A percentile compares a stretch with the other conserved stretches of the same genome.
phyloP scores from a whole-genome alignment of 2,888 invertebrate genomes.

The Dinocampus coccinellae region DNA sequence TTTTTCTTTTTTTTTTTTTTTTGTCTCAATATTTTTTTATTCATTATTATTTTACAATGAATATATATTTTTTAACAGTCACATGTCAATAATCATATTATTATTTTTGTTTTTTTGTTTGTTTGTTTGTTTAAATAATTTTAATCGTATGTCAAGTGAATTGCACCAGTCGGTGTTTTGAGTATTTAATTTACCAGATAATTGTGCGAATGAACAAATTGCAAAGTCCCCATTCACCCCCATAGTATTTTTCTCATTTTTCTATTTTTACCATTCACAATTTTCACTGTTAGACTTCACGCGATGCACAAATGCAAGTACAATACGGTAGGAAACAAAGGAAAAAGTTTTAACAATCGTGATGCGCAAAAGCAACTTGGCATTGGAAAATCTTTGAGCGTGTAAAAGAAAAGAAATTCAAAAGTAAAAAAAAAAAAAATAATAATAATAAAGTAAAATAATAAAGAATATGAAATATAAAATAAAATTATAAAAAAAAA shows the following conservation, averaged over 20 bases:
- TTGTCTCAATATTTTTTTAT: not conserved
- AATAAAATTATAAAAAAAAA: not conserved
- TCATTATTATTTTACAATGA: too few species aligned
- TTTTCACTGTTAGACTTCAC: not conserved
- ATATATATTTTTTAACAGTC: too few species aligned
- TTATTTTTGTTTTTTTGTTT: not conserved
- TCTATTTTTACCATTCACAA: not conserved
- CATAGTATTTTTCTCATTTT: not conserved
- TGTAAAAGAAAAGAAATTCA: constrained; percentile 2
- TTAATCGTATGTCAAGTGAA: not conserved
- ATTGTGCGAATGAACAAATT: constrained; percentile 10
- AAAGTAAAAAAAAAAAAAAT: not conserved
- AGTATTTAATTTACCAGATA: constrained; percentile 3
- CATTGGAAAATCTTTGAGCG: constrained; percentile 12
- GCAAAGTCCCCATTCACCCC: not conserved
- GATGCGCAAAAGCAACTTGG: constrained; percentile 11
- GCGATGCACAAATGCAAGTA: not conserved
- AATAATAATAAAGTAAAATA: not conserved
- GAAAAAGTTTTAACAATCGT: constrained; percentile 28
- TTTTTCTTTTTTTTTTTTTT: not conserved
- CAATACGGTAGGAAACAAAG: constrained; percentile 26
- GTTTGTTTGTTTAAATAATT: not conserved
- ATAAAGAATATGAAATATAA: not conserved
- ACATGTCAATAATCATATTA: too few species aligned
- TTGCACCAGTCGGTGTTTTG: not conserved